Conservation (phyloP, 2,113 vertebrate species). For the Calyptommatus sinebrachiatus region DNA sequence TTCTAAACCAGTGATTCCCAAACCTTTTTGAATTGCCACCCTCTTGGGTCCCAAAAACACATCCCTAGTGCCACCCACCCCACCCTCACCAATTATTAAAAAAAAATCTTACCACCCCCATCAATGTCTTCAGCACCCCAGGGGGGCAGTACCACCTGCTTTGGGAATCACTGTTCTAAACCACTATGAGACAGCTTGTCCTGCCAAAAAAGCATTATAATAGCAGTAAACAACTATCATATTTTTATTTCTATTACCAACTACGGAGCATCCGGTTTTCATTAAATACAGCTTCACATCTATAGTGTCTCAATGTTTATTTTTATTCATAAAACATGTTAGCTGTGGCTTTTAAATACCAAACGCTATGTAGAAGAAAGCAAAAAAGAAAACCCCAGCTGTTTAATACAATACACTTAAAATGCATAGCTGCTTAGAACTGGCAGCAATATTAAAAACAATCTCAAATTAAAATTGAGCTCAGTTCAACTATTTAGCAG, state of each 20-base stretch:
- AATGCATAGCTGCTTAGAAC: background rate
- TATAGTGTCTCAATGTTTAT: background rate
- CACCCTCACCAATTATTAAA: too few relatives aligned
- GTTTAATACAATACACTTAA: background rate
- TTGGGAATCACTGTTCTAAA: too few relatives aligned
- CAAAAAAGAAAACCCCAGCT: background rate
- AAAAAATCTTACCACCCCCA: too few relatives aligned
- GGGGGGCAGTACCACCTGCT: too few relatives aligned
- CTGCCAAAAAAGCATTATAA: background rate
- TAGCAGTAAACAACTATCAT: background rate
- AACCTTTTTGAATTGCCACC: too few relatives aligned
- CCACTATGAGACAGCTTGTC: background rate
- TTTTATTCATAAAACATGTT: conserved; percentile 2
- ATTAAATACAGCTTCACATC: background rate
- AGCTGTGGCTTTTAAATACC: background rate
- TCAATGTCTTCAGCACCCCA: too few relatives aligned
- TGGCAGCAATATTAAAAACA: background rate
- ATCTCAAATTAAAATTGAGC: background rate
- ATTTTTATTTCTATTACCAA: background rate
- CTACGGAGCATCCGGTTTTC: too few relatives aligned
- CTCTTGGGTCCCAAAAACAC: too few relatives aligned
- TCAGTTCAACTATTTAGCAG: background rate
- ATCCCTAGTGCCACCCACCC: too few relatives aligned
- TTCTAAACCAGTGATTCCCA: background rate
- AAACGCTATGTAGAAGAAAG: background rate